Evolutionary conservation across 2,113 vertebrate species (phyloP), one percentile per base, ranked within the genome.

Genomic region (Thamnophis sirtalis): DNA sequence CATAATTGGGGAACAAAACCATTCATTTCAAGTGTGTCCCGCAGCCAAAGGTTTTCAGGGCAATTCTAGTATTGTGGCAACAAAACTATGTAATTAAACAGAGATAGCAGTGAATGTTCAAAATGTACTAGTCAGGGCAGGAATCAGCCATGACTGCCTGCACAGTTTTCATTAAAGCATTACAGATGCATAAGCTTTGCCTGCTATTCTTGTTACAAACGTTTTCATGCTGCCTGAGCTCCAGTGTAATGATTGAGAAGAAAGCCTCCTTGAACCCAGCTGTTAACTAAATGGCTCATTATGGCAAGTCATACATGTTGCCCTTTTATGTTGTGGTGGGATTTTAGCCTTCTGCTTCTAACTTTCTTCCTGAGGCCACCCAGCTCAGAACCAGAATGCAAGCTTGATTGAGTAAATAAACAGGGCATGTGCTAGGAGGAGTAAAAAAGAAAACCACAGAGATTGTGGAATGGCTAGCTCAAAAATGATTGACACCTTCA

Each of bases 401-500:
- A 92, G 89, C 58, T 90, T 90, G 86, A 90, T 56, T n/a, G 0
- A 26, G 63, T 5, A 93, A 86, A 60, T 92, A n/a, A 88, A 53
- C 89, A 90, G 91, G 93, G 86, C 73, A 33, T 60, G 68, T 93
- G 91, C 93, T 56, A 55, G 88, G 90, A 93, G 63, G 58, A 90
- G 63, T 68, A 13, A 24, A 26, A 58, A 58, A 58, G 24, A 56
- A 22, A 90, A 89, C 38, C 9, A 68, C 73, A 9, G 0, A 1
- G 91, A 92, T 95, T 26, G 92, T 92, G 2, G 91, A 90, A 43
- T 80, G 73, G 73, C 73, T 84, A 93, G 93, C 92, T 92, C 92
- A 49, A 92, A 91, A 89, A 92, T 94, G 86, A 91, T 92, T 97
- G 95, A 95, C 93, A 95, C 93, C 88, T 93, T 87, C 91, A 58